Conservation (phyloP, 2,888 invertebrate genomes). For the Germaria angustata region DNA sequence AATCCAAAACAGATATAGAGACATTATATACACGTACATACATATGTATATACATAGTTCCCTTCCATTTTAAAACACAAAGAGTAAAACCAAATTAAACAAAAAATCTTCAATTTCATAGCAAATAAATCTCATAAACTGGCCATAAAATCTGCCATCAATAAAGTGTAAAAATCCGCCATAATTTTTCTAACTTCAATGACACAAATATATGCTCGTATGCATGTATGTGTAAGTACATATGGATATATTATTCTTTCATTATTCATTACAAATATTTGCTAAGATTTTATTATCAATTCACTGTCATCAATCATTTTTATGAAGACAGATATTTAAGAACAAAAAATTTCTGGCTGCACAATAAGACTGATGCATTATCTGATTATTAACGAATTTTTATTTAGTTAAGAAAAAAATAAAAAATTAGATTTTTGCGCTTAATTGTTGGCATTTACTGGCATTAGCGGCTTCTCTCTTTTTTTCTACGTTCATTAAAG, state of each 20-base stretch:
- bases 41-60: too few relatives aligned
- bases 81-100: background rate
- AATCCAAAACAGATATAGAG: background rate
- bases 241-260: background rate
- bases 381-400: constrained; percentile 2
- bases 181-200: constrained; percentile 4
- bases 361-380: background rate
- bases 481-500: background rate
- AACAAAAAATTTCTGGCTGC: background rate
- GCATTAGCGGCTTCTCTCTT: constrained; percentile 30
- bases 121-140: constrained; percentile 30
- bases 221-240: too few relatives aligned
- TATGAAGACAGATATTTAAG: constrained; percentile 15
- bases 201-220: background rate
- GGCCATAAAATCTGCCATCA: constrained; percentile 45
- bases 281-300: constrained; percentile 24
- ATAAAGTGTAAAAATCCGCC: constrained; percentile 42
- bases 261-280: constrained; percentile 31
- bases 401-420: background rate
- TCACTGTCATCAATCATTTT: constrained; percentile 54
- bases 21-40: background rate
- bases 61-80: too few relatives aligned
- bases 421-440: background rate
- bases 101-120: background rate
- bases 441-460: constrained; percentile 33